phyloP scores from a whole-genome alignment of 2,797 vertebrate genomes.

The Paguma larvata region DNA sequence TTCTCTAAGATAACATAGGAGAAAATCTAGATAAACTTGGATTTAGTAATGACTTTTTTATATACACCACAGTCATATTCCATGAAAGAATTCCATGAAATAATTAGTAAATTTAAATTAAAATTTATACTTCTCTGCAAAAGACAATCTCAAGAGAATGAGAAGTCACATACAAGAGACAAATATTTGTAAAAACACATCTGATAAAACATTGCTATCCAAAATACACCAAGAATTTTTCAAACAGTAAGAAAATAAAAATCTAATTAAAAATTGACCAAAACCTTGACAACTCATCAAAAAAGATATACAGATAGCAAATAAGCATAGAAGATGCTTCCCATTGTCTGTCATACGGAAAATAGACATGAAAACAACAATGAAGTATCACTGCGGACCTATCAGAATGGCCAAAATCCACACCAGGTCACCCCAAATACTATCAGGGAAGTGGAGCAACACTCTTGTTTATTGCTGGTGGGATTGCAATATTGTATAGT shows the following conservation, averaged over 20 bases:
- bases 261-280: not conserved
- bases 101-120: not conserved
- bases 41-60: not conserved
- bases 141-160: not conserved
- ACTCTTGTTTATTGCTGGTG: not conserved
- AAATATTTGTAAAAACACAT: not conserved
- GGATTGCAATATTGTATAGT: not conserved
- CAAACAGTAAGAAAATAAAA: not conserved
- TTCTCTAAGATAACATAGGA: not conserved
- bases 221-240: not conserved
- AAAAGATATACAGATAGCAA: not conserved
- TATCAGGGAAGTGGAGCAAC: not conserved
- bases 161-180: not conserved
- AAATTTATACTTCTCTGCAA: not conserved
- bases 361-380: not conserved
- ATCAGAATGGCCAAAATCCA: not conserved
- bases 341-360: not conserved
- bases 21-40: not conserved
- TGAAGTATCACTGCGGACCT: not conserved
- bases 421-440: not conserved
- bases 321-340: not conserved
- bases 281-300: not conserved
- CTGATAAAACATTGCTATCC: not conserved
- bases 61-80: not conserved
- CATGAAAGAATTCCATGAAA: not conserved